A percentile compares a stretch with the other conserved stretches of the same genome.
Evolutionary conservation across 2,888 invertebrate species (phyloP).

Genomic region (Diachrysia chrysitis): DNA sequence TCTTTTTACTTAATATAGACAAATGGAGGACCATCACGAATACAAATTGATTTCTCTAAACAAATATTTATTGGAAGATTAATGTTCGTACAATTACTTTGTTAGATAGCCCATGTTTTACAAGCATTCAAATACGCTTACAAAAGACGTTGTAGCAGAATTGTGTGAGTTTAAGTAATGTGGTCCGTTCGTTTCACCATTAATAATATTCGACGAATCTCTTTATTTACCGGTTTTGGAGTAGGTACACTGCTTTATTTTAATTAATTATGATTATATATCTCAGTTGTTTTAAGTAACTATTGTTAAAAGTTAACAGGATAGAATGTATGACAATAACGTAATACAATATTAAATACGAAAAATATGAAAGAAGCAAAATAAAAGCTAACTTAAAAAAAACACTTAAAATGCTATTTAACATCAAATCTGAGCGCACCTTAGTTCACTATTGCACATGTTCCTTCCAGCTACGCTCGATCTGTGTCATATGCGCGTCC

Average conservation of each 20-base stretch:
- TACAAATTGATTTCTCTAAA: constrained; percentile 54
- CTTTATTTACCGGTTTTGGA: neutral
- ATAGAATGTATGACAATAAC: no score
- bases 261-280: neutral
- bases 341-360: neutral
- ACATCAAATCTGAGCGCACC: no score
- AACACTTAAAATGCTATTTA: no score
- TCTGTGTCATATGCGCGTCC: no score
- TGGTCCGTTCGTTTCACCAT: constrained; percentile 1
- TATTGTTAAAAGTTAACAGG: neutral
- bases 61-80: constrained; percentile 58
- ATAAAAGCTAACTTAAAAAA: no score
- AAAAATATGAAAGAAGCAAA: no score
- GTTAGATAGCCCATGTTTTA: constrained; percentile 48
- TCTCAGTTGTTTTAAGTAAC: neutral
- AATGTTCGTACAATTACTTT: constrained; percentile 48
- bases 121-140: constrained; percentile 33
- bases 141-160: constrained; percentile 41
- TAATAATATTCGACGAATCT: neutral
- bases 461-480: no score
- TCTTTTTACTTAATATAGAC: constrained; percentile 41
- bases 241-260: neutral
- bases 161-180: constrained; percentile 28
- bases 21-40: constrained; percentile 51
- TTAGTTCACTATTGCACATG: no score